Percentiles rank a stretch among this genome's conserved stretches.
These are phyloP conservation scores for Ptychadena robeensis DNA, from an alignment of 2,797 vertebrate genomes.

Conservation along the genomic window DNA sequence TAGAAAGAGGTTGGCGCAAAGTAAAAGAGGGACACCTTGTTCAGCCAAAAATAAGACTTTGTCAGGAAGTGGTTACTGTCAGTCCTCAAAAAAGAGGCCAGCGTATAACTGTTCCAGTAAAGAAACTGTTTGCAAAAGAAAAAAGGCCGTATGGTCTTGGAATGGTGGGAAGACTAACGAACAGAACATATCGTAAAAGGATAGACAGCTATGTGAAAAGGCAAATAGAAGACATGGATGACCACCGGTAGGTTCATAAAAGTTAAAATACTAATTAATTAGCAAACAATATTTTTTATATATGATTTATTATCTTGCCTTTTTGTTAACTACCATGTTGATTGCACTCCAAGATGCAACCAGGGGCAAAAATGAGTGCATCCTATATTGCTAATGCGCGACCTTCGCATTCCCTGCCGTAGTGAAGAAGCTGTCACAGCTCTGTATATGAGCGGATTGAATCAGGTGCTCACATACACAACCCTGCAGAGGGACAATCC, in stretches of 20 bases:
- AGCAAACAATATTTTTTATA: neutral
- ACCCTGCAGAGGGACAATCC: no score
- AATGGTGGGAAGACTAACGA: conserved; percentile 94
- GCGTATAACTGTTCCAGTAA: conserved; percentile 87
- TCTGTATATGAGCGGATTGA: no score
- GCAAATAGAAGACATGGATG: conserved; percentile 98
- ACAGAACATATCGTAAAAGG: conserved; percentile 94
- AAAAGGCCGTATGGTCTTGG: conserved; percentile 95
- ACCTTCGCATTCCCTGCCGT: no score
- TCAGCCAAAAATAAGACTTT: conserved; percentile 88
- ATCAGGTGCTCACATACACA: no score
- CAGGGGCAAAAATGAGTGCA: no score
- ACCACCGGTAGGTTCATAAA: conserved; percentile 82
- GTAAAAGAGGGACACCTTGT: conserved; percentile 79
- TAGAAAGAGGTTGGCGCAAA: conserved; percentile 93
- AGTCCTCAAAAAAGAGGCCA: conserved; percentile 84
- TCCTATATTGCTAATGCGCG: no score
- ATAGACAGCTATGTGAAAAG: conserved; percentile 92
- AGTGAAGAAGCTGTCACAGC: no score
- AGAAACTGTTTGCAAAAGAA: conserved; percentile 91
- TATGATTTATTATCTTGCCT: neutral
- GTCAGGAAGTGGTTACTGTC: conserved; percentile 90
- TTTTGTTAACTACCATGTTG: neutral
- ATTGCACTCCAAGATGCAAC: no score
- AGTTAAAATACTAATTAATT: neutral